A percentile compares a stretch with the other conserved stretches of the same genome.
These are phyloP conservation scores for Somateria mollissima DNA, from an alignment of 2,797 vertebrate genomes.

Conservation along the genomic window DNA sequence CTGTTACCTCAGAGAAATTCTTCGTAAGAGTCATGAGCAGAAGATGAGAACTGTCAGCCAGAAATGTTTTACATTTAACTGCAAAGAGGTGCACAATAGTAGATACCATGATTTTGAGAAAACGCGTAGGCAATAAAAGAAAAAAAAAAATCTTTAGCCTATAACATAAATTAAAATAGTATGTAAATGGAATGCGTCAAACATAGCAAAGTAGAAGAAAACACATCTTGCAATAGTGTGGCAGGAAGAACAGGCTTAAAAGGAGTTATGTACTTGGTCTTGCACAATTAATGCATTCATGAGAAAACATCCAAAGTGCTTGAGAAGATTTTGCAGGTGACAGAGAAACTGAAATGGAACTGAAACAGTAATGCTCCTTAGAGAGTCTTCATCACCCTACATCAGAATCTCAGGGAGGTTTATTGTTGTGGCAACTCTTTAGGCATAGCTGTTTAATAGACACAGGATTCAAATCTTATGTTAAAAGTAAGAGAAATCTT, in stretches of 20 bases:
- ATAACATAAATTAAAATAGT: neutral
- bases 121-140: neutral
- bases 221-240: neutral
- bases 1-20: neutral
- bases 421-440: neutral
- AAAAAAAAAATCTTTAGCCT: neutral
- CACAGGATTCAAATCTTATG: neutral
- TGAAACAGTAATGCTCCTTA: neutral
- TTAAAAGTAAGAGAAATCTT: neutral
- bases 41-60: neutral
- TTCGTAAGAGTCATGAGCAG: neutral
- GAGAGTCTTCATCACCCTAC: neutral
- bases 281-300: neutral
- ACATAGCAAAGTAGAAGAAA: neutral
- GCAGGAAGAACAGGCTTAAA: neutral
- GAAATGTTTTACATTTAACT: neutral
- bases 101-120: neutral
- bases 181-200: neutral
- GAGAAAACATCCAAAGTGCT: neutral
- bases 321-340: neutral
- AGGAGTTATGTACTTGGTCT: neutral
- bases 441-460: neutral
- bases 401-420: fast-evolving
- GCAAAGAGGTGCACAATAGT: neutral
- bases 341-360: neutral